Evolutionary conservation across 2,113 vertebrate genomes (phyloP).

Genomic region (Calyptomena viridis): DNA sequence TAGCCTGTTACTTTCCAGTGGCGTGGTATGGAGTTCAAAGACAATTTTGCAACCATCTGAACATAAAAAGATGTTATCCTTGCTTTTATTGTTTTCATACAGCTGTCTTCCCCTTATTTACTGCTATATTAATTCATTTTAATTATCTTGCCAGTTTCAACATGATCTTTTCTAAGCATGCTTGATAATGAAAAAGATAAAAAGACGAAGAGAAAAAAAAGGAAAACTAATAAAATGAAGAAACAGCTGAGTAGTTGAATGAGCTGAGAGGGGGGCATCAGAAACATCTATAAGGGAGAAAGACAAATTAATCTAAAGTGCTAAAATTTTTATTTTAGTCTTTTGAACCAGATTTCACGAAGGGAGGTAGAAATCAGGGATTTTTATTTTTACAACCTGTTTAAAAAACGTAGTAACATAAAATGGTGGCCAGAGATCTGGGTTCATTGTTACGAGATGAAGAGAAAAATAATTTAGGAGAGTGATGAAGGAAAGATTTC

Average conservation of each 20-base stretch:
- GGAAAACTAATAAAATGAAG: neutral
- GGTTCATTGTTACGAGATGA: neutral
- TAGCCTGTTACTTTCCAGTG: neutral
- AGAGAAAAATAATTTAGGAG: neutral
- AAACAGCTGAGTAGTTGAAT: neutral
- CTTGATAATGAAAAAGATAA: neutral
- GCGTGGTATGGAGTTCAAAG: neutral
- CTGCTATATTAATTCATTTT: neutral
- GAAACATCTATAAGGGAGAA: neutral
- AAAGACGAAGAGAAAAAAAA: neutral
- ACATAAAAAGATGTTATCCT: neutral
- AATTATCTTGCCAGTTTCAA: neutral
- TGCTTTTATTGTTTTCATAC: neutral
- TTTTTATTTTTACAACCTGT: neutral
- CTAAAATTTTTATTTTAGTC: neutral
- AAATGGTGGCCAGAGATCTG: neutral
- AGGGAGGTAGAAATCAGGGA: neutral
- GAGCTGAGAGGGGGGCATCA: neutral
- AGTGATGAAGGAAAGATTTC: neutral
- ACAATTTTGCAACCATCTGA: neutral
- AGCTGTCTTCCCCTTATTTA: neutral
- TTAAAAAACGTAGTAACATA: neutral
- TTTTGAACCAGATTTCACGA: neutral
- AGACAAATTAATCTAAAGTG: neutral
- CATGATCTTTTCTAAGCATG: neutral